phyloP scores from a whole-genome alignment of 1,140 invertebrate genomes.

The Nasonia giraulti region DNA sequence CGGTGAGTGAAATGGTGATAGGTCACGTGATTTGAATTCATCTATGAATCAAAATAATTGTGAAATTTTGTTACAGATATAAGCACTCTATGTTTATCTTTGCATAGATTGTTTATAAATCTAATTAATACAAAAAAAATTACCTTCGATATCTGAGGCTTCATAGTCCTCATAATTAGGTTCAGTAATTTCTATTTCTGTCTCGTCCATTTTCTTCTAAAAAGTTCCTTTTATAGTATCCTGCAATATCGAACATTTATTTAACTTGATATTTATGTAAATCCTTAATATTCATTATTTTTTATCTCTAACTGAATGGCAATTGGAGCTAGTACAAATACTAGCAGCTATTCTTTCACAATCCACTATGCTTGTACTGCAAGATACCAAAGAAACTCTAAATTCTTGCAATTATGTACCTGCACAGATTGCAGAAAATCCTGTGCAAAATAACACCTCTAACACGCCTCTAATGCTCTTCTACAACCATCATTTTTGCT shows the following conservation, averaged over 20 bases:
- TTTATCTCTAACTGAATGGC: no score
- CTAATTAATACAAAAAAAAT: neutral
- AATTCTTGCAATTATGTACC: neutral
- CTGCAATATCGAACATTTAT: neutral
- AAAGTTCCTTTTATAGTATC: neutral
- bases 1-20: neutral
- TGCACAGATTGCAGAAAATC: neutral
- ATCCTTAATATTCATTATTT: neutral
- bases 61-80: neutral
- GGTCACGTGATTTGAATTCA: neutral
- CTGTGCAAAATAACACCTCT: neutral
- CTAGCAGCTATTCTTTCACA: neutral
- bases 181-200: neutral
- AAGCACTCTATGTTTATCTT: neutral
- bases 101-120: no score
- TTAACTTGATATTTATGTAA: neutral
- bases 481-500: no score
- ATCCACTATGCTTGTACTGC: neutral
- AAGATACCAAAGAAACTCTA: neutral
- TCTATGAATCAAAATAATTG: neutral
- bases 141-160: neutral
- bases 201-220: neutral
- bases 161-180: neutral
- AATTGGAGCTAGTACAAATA: neutral
- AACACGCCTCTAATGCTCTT: neutral